Percentiles rank a stretch among this genome's conserved stretches.
phyloP scores from a whole-genome alignment of 2,888 invertebrate species.

The Ormyrus pomaceus region DNA sequence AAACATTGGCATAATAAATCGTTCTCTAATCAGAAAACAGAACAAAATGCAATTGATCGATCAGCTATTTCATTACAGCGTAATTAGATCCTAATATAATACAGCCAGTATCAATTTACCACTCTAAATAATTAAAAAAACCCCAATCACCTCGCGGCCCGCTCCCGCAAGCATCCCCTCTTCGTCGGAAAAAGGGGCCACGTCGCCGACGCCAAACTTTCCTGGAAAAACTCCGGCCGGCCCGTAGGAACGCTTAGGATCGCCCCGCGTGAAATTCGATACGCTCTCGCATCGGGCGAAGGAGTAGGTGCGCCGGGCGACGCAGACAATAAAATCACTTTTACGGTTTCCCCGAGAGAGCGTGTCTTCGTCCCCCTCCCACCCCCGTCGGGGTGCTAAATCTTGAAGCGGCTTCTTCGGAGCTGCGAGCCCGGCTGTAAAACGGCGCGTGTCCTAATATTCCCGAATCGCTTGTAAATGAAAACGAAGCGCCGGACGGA shows the following conservation, averaged over 20 bases:
- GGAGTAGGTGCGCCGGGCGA: not conserved
- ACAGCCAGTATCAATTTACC: too few species aligned
- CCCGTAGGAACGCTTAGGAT: not conserved
- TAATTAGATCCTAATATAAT: too few species aligned
- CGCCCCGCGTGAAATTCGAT: not conserved
- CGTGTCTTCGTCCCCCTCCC: too few species aligned
- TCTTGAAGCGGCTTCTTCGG: too few species aligned
- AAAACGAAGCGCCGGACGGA: constrained; percentile 2
- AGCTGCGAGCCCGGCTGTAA: not conserved
- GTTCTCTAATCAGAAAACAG: too few species aligned
- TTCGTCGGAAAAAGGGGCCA: too few species aligned
- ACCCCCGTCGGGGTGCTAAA: too few species aligned
- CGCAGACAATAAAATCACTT: constrained; percentile 53
- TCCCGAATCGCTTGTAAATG: constrained; percentile 22
- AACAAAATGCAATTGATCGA: too few species aligned
- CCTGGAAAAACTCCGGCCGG: too few species aligned
- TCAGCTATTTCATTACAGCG: too few species aligned
- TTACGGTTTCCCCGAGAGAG: constrained; percentile 40
- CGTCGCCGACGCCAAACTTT: too few species aligned
- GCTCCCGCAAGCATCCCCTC: not conserved
- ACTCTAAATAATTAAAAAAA: not conserved
- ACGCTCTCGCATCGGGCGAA: not conserved
- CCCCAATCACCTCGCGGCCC: not conserved
- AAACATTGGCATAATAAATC: too few species aligned
- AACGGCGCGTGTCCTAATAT: constrained; percentile 3